phyloP scores from a whole-genome alignment of 2,113 vertebrate species.

The Sporophila hypoxantha region DNA sequence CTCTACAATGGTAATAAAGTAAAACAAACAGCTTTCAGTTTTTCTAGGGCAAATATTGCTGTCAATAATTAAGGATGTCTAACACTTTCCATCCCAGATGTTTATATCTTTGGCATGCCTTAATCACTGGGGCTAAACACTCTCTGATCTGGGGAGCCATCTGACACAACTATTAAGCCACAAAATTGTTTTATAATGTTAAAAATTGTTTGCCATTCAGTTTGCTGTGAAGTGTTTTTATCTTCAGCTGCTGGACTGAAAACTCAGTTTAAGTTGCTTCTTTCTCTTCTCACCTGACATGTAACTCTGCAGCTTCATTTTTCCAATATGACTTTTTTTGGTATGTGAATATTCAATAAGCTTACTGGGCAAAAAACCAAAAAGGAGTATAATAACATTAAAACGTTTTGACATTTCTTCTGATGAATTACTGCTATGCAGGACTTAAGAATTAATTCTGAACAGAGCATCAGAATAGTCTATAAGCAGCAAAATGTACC shows the following conservation, averaged over 20 bases:
- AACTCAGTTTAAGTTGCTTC: neutral
- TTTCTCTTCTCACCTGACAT: neutral
- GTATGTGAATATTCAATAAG: neutral
- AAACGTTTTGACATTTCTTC: neutral
- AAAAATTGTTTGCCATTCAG: neutral
- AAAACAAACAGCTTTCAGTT: neutral
- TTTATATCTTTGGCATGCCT: neutral
- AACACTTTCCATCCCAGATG: neutral
- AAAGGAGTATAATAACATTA: neutral
- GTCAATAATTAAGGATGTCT: neutral
- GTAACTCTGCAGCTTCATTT: neutral
- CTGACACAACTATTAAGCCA: neutral
- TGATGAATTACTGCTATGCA: neutral
- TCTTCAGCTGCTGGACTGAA: neutral
- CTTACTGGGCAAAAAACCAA: neutral
- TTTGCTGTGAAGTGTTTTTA: neutral
- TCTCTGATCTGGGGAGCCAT: neutral
- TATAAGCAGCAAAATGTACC: constrained; percentile 30
- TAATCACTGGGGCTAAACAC: neutral
- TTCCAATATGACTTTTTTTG: neutral
- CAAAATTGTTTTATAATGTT: neutral
- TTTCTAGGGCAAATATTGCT: neutral
- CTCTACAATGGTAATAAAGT: neutral
- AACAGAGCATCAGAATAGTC: neutral
- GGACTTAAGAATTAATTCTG: neutral